Conservation (phyloP, 1,140 invertebrate species). For the Lordiphosa mommai region DNA sequence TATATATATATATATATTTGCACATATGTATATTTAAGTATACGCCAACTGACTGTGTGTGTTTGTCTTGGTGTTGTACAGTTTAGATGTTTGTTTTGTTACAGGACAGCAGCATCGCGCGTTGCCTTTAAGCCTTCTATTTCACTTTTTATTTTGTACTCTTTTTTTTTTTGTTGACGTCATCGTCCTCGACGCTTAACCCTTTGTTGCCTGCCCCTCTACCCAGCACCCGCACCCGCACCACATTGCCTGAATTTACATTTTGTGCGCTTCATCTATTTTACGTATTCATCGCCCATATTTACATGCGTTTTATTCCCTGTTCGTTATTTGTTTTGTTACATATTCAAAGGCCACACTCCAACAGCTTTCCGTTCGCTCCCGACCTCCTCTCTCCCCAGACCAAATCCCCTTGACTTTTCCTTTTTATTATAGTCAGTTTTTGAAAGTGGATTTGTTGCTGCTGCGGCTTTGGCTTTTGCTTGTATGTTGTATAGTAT, state of each 20-base stretch:
- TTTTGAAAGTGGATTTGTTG: slow-evolving; percentile 41
- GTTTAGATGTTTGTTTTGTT: slow-evolving; percentile 28
- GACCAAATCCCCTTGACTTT: no score
- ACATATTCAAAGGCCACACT: slow-evolving; percentile 30
- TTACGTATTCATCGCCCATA: slow-evolving; percentile 68
- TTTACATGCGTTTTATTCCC: slow-evolving; percentile 66
- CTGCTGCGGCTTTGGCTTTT: background rate
- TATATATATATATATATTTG: background rate
- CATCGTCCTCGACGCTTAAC: slow-evolving; percentile 27
- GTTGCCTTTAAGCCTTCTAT: slow-evolving; percentile 32
- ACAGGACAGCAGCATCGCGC: background rate
- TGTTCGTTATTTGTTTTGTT: slow-evolving; percentile 40
- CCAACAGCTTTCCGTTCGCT: background rate
- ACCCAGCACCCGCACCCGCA: background rate
- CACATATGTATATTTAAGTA: slow-evolving; percentile 1
- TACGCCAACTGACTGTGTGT: background rate
- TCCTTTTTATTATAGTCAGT: background rate
- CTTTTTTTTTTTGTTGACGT: slow-evolving; percentile 7
- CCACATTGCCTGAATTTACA: slow-evolving; percentile 37
- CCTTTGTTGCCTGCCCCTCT: background rate
- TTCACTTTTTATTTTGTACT: slow-evolving; percentile 27
- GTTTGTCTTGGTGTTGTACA: slow-evolving; percentile 1
- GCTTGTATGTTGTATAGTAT: background rate
- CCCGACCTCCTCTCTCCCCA: background rate
- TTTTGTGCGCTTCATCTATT: slow-evolving; percentile 64